Percentiles rank a stretch among this genome's conserved stretches.
Conservation (phyloP, 2,888 invertebrate species). For the Agrochola lota region DNA sequence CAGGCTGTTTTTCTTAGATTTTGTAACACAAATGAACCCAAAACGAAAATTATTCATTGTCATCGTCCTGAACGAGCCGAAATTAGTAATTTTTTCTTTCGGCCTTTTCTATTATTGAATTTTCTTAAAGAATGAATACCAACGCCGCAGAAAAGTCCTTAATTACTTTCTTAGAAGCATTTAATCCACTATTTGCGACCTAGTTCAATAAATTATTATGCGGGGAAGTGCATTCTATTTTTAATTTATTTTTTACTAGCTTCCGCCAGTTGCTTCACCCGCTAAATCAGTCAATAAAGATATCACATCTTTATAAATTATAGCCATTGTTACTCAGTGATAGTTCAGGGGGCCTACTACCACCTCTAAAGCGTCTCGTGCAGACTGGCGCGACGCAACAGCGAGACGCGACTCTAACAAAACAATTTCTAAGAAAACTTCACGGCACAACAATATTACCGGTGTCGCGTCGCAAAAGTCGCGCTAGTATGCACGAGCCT, state of each 20-base stretch:
- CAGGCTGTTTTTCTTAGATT: conserved; percentile 34
- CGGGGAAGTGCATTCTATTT: conserved; percentile 31
- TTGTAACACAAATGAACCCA: conserved; percentile 28
- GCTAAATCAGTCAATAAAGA: no score
- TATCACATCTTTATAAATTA: no score
- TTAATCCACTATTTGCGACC: conserved; percentile 31
- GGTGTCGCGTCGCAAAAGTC: no score
- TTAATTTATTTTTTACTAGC: conserved; percentile 4
- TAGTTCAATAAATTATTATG: conserved; percentile 41
- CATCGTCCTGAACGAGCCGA: not conserved
- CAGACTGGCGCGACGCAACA: no score
- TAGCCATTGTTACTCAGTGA: no score
- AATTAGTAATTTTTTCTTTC: conserved; percentile 25
- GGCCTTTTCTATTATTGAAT: conserved; percentile 9
- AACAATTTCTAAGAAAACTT: no score
- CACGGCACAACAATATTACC: no score
- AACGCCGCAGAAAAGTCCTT: conserved; percentile 15
- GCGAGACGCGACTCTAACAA: no score
- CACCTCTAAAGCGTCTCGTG: no score
- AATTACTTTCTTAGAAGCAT: conserved; percentile 41
- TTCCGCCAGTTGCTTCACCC: no score
- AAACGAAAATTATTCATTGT: conserved; percentile 47
- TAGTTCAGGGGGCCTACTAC: no score
- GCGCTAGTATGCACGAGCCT: no score
- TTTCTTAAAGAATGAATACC: conserved; percentile 11